Evolutionary conservation across 1,140 invertebrate species (phyloP).

Genomic region (Ips typographus): DNA sequence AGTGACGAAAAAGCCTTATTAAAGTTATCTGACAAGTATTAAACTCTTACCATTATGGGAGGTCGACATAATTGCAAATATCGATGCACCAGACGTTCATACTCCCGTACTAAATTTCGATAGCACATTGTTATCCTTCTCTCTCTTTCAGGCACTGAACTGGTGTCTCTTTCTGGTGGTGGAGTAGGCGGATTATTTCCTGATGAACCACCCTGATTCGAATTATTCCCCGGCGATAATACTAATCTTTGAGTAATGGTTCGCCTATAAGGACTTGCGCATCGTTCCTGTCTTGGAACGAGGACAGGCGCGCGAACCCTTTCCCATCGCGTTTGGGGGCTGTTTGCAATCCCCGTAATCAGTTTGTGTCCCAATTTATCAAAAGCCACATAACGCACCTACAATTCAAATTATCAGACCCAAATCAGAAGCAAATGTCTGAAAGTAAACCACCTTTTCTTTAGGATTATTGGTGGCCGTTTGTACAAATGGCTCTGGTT

Average conservation of each 20-base stretch:
- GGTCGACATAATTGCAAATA: conserved; percentile 56
- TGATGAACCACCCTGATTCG: conserved; percentile 28
- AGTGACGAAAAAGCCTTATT: no score
- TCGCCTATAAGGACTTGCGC: conserved; percentile 43
- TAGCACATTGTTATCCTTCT: conserved; percentile 53
- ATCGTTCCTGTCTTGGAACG: conserved; percentile 43
- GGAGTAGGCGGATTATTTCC: not conserved
- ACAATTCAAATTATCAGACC: conserved; percentile 1
- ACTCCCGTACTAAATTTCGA: conserved; percentile 56
- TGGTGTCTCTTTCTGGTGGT: conserved; percentile 28
- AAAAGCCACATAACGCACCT: conserved; percentile 77
- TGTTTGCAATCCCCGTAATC: conserved; percentile 83
- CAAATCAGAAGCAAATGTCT: not conserved
- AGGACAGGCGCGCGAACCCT: conserved; percentile 55
- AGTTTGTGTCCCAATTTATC: conserved; percentile 79
- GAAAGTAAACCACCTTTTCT: conserved; percentile 65
- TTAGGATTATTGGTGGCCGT: conserved; percentile 67
- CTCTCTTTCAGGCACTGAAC: conserved; percentile 49
- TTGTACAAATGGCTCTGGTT: conserved; percentile 73
- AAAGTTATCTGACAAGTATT: not conserved
- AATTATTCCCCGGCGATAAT: conserved; percentile 12
- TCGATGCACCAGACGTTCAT: conserved; percentile 55
- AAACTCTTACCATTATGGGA: conserved; percentile 50
- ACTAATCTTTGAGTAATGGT: conserved; percentile 44
- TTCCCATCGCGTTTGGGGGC: conserved; percentile 55